Percentiles rank a stretch among this genome's conserved stretches.
Evolutionary conservation across 1,140 invertebrate genomes (phyloP).

Genomic region (Drosophila equinoxialis): DNA sequence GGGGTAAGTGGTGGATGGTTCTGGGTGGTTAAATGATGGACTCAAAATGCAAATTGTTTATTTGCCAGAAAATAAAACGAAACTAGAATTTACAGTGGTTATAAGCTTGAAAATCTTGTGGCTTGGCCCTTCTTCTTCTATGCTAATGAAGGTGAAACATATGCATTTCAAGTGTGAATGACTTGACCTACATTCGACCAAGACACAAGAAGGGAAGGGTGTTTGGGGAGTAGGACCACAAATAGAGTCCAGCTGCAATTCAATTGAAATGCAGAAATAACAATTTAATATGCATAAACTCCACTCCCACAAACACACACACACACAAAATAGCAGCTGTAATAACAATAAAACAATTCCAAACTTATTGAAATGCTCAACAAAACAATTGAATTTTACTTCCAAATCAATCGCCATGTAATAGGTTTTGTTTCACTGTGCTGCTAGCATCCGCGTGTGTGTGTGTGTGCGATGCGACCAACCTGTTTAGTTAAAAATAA

Average conservation of each 20-base stretch:
- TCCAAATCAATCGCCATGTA: constrained; percentile 37
- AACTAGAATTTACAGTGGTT: constrained; percentile 51
- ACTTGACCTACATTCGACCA: constrained; percentile 54
- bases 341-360: too few species aligned
- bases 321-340: background rate
- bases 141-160: constrained; percentile 48
- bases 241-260: background rate
- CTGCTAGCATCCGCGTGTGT: background rate
- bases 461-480: constrained; percentile 10
- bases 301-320: background rate
- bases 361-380: too few species aligned
- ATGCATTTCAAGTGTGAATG: constrained; percentile 17
- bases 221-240: background rate
- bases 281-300: constrained; percentile 50
- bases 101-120: constrained; percentile 31
- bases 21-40: constrained; percentile 39
- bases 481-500: constrained; percentile 76
- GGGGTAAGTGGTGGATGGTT: constrained; percentile 20
- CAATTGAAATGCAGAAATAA: constrained; percentile 47
- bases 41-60: constrained; percentile 78
- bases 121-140: constrained; percentile 10
- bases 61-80: constrained; percentile 52
- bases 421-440: constrained; percentile 54
- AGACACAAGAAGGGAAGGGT: too few species aligned
- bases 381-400: too few species aligned